Evolutionary conservation across 2,797 vertebrate species (phyloP).

Genomic region (Xiphorhynchus erythropygius): DNA sequence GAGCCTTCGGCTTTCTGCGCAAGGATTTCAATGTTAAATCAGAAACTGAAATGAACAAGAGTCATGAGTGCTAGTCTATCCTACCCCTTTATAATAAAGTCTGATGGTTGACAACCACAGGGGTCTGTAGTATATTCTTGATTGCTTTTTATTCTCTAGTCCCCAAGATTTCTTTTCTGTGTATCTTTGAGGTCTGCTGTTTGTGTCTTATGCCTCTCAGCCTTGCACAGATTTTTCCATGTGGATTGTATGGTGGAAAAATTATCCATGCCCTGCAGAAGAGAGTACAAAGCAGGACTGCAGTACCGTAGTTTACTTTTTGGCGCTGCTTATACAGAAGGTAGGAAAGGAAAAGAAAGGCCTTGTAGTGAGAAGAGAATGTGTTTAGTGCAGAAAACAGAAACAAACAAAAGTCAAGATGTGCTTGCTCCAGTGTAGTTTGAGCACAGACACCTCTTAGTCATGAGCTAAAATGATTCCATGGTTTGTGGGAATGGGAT

Average conservation of each 20-base stretch:
- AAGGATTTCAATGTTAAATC: neutral
- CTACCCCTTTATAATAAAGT: neutral
- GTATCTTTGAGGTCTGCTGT: neutral
- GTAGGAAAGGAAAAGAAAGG: neutral
- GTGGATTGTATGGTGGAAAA: neutral
- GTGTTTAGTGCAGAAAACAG: neutral
- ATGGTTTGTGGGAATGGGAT: neutral
- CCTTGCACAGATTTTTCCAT: neutral
- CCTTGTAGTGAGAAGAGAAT: neutral
- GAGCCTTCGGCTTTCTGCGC: neutral
- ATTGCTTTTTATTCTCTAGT: neutral
- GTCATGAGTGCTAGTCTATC: neutral
- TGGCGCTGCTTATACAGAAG: neutral
- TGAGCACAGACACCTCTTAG: neutral
- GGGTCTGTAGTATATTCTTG: neutral
- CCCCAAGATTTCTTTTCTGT: neutral
- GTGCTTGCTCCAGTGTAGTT: neutral
- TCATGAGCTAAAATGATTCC: neutral
- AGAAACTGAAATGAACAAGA: neutral
- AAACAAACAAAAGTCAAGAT: neutral
- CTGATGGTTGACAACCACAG: neutral
- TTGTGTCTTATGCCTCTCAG: neutral
- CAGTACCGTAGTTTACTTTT: neutral
- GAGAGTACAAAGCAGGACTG: neutral
- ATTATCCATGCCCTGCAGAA: neutral